Evolutionary conservation across 2,113 vertebrate genomes (phyloP).

Genomic region (Electrona antarctica): DNA sequence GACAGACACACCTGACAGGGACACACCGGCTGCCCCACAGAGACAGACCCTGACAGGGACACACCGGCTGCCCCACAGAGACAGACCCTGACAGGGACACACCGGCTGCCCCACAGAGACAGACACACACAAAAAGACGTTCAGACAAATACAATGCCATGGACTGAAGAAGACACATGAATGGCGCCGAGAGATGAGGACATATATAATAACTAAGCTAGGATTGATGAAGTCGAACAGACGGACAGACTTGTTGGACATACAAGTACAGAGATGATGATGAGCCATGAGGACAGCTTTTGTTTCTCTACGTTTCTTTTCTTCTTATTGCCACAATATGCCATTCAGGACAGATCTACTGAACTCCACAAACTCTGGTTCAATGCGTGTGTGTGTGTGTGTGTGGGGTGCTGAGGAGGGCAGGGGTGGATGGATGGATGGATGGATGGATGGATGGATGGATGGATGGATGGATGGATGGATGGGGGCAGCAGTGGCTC

Average conservation of each 20-base stretch:
- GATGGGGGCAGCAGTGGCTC: no score
- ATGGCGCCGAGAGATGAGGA: constrained; percentile 22
- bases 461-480: no score
- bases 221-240: no score
- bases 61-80: no score
- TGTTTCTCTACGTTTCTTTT: not conserved
- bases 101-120: no score
- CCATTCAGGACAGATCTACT: constrained; percentile 81
- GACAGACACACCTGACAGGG: no score
- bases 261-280: not conserved
- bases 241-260: not conserved
- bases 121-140: no score
- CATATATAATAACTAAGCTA: not conserved
- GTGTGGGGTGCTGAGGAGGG: not conserved
- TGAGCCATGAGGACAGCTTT: not conserved
- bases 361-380: constrained; percentile 64
- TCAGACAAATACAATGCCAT: no score
- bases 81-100: no score
- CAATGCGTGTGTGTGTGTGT: not conserved
- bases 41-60: no score
- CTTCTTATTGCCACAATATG: constrained; percentile 9
- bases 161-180: no score
- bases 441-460: not conserved
- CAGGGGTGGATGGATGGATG: not conserved
- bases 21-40: no score